Conservation (phyloP, 1,140 invertebrate genomes). For the Drosophila watanabei region DNA sequence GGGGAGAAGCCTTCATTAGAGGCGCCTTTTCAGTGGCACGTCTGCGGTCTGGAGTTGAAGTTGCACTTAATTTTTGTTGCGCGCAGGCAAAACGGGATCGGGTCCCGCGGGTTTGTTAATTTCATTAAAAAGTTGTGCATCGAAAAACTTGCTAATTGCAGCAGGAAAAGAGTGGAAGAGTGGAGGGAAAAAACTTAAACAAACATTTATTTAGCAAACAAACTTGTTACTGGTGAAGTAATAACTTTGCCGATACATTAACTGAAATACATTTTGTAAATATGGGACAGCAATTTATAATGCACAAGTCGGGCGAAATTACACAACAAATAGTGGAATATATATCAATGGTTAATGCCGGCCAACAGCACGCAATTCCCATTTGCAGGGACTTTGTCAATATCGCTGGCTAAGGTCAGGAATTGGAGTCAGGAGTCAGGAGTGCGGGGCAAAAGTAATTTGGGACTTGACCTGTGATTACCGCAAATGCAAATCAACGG, state of each 20-base stretch:
- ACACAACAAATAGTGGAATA: conserved; percentile 66
- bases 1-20: conserved; percentile 26
- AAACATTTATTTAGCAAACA: conserved; percentile 28
- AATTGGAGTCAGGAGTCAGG: conserved; percentile 8
- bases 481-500: conserved; percentile 64
- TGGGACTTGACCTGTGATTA: conserved; percentile 58
- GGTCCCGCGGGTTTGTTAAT: conserved; percentile 47
- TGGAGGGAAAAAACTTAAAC: conserved; percentile 11
- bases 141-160: conserved; percentile 58
- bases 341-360: conserved; percentile 67
- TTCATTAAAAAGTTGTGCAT: conserved; percentile 71
- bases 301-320: conserved; percentile 52
- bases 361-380: conserved; percentile 56
- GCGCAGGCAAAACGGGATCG: conserved; percentile 31
- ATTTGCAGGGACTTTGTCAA: conserved; percentile 63
- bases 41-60: conserved; percentile 44
- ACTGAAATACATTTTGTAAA: conserved; percentile 16
- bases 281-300: conserved; percentile 19
- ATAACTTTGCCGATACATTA: conserved; percentile 17
- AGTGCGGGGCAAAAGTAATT: conserved; percentile 59
- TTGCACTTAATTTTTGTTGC: conserved; percentile 44
- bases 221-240: conserved; percentile 12
- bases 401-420: conserved; percentile 41
- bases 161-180: neutral
- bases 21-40: conserved; percentile 37